Base-by-base conservation (phyloP, 2,113 vertebrate species). In the Dasyurus viverrinus region DNA sequence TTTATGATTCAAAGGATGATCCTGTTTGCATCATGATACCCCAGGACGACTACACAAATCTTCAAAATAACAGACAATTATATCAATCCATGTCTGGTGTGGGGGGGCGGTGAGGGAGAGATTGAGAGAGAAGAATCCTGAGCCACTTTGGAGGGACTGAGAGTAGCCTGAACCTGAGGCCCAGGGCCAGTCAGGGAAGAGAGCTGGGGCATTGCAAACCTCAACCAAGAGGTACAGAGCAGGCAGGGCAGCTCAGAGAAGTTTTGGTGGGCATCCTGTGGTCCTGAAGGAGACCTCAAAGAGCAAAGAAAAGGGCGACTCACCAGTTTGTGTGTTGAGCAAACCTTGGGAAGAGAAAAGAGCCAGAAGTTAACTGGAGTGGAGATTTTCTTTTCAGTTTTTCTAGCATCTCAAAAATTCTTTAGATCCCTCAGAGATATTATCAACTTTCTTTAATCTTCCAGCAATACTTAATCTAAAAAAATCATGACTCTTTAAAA, bases 341-440 rank as follows among this genome's bases (percentile, higher is more conserved):
- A 94, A 93, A 92, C 54, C 93, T 94, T 89, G 23, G 14, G 23
- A 42, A 76, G 90, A 89, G n/a, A 96, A 89, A 0, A 95, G 30
- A 95, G 46, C 46, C 42, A 89, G 90, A 95, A 26, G 6, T 97
- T 47, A 95, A 3, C n/a, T 27, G 27, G 27, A 27, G 9, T 12
- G 2, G 27, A 26, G 1, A 53, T 11, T 10, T 36, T 26, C 16
- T 53, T 89, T 55, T 52, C 0, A 90, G 53, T 91, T 30, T 2
- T 6, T 46, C 0, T 9, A 47, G 7, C 12, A 3, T 30, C 16
- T 48, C 10, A 89, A 54, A 68, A 55, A 30, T 16, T 89, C 8
- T 68, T 30, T 46, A 48, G 8, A n/a, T 89, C n/a, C 14, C 54
- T 54, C 24, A 36, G 27, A 36, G 8, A 55, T 25, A 55, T 55